Percentiles rank a stretch among this genome's conserved stretches.
Evolutionary conservation across 2,888 invertebrate species (phyloP).

Genomic region (Amiota minor): DNA sequence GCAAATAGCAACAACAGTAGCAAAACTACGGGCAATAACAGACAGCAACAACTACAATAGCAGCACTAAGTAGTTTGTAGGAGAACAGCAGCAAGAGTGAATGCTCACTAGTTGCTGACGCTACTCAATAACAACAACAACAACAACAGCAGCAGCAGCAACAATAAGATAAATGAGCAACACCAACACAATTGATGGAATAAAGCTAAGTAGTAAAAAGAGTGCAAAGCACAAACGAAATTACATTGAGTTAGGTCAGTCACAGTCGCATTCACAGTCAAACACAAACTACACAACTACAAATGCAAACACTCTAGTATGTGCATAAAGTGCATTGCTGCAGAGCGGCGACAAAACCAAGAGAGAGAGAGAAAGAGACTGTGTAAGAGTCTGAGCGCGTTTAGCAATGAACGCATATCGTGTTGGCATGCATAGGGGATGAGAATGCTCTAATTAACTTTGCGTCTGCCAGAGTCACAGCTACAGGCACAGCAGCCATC

Average conservation of each 20-base stretch:
- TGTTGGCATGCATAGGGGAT: too few relatives aligned
- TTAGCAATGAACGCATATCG: too few relatives aligned
- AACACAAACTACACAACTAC: constrained; percentile 42
- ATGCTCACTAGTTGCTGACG: constrained; percentile 5
- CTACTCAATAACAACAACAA: constrained; percentile 22
- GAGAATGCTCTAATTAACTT: too few relatives aligned
- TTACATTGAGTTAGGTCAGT: constrained; percentile 71
- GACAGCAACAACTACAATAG: constrained; percentile 57
- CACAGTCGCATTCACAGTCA: constrained; percentile 44
- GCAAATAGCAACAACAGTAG: constrained; percentile 5
- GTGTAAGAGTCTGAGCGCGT: neutral
- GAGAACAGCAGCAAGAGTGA: constrained; percentile 16
- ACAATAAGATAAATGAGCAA: constrained; percentile 6
- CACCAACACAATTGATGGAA: constrained; percentile 1
- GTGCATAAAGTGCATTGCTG: neutral
- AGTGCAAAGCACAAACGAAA: constrained; percentile 59
- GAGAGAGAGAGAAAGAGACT: neutral
- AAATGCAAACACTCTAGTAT: constrained; percentile 10
- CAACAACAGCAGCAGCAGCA: constrained; percentile 23
- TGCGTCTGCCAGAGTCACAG: too few relatives aligned
- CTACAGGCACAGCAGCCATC: too few relatives aligned
- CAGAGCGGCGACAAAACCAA: neutral
- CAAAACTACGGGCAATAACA: constrained; percentile 2
- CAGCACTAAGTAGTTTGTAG: constrained; percentile 34
- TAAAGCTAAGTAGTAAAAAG: constrained; percentile 30